Evolutionary conservation across 2,113 vertebrate genomes (phyloP).

Genomic region (Tonatia bakeri): DNA sequence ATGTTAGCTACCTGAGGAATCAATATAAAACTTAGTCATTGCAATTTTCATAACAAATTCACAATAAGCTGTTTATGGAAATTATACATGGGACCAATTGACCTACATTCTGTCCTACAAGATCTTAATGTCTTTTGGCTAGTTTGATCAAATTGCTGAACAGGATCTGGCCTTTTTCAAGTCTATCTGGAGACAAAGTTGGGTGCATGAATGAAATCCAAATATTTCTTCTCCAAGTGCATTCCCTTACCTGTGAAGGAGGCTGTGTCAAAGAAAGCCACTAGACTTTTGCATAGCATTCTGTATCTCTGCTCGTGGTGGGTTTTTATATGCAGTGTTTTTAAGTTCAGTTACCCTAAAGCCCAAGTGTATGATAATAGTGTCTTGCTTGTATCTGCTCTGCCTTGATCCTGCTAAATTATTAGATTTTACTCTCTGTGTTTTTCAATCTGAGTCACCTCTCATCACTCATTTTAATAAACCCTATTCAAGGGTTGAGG

Average conservation of each 20-base stretch:
- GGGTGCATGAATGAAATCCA: constrained; percentile 3
- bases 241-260: constrained; percentile 33
- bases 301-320: background rate
- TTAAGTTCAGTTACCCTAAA: background rate
- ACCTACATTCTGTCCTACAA: background rate
- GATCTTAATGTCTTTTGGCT: constrained; percentile 3
- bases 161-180: constrained; percentile 35
- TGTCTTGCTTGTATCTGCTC: background rate
- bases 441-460: constrained; percentile 30
- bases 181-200: background rate
- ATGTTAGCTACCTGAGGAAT: constrained; percentile 8
- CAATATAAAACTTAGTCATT: constrained; percentile 1
- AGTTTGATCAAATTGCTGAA: constrained; percentile 50
- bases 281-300: constrained; percentile 17
- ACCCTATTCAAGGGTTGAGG: background rate
- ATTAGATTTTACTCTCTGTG: constrained; percentile 31
- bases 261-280: background rate
- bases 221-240: background rate
- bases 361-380: background rate
- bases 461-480: constrained; percentile 14
- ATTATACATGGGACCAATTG: background rate
- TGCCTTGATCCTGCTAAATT: constrained; percentile 17
- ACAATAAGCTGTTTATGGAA: constrained; percentile 19
- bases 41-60: background rate
- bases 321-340: constrained; percentile 8